Conservation (phyloP, 2,797 vertebrate genomes). For the Hippocampus kuda region DNA sequence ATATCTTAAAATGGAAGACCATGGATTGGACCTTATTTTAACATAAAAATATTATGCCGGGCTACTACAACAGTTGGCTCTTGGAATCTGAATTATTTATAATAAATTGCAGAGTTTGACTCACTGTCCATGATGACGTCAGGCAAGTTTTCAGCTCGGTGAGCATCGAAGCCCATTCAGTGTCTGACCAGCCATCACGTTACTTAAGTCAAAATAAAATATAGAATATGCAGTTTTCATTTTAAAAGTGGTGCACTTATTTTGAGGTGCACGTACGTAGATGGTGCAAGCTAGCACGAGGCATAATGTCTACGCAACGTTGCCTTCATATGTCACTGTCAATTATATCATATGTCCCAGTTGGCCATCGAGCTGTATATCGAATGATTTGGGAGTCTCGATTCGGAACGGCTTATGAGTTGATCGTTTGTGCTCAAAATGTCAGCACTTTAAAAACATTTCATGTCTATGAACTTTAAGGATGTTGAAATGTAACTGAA, state of each 20-base stretch:
- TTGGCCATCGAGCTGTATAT: too few relatives aligned
- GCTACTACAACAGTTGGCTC: neutral
- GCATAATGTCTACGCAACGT: too few relatives aligned
- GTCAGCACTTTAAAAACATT: too few relatives aligned
- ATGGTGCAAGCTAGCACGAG: neutral
- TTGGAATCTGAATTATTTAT: neutral
- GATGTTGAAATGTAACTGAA: neutral
- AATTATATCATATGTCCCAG: too few relatives aligned
- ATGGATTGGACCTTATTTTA: neutral
- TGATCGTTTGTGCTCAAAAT: too few relatives aligned
- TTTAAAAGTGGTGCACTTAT: neutral
- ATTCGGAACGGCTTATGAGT: too few relatives aligned
- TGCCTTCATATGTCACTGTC: too few relatives aligned
- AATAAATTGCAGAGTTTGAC: neutral
- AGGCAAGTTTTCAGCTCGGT: neutral
- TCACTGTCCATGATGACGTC: neutral
- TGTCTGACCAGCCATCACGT: neutral
- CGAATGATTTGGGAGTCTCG: too few relatives aligned
- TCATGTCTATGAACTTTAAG: neutral
- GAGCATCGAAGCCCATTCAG: neutral
- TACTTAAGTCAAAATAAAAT: neutral
- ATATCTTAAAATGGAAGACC: too few relatives aligned
- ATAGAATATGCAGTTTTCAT: neutral
- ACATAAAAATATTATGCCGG: neutral
- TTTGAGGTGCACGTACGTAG: neutral